These are phyloP conservation scores for Leucoraja ocellata DNA, from an alignment of 2,797 vertebrate species.

Conservation along the genomic window DNA sequence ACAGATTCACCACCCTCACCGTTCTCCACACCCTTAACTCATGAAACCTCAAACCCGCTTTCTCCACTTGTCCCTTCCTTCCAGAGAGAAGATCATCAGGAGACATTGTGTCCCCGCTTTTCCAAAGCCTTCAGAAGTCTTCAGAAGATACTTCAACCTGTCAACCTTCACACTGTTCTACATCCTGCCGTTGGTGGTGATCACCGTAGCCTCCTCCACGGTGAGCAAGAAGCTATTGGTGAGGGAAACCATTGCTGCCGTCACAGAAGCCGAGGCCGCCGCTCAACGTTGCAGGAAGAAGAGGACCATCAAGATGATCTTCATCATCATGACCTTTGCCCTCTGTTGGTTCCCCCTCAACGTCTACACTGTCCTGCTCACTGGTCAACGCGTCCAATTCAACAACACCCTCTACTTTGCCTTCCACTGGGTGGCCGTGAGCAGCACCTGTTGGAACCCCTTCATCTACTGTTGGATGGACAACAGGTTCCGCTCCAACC, in stretches of 20 bases:
- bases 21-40: no score
- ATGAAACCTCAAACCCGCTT: not conserved
- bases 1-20: no score
- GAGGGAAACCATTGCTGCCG: conserved; percentile 42
- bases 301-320: conserved; percentile 53
- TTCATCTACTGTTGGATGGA: no score
- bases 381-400: no score
- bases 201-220: conserved; percentile 42
- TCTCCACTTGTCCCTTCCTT: not conserved
- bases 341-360: conserved; percentile 60
- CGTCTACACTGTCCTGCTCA: conserved; percentile 60
- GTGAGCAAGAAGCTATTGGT: conserved; percentile 54
- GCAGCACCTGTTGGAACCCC: no score
- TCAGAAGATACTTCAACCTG: conserved; percentile 53
- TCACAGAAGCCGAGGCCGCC: conserved; percentile 46
- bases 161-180: conserved; percentile 52
- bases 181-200: conserved; percentile 50
- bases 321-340: conserved; percentile 50
- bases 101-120: conserved; percentile 45
- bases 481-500: no score
- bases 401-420: no score
- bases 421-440: no score
- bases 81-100: conserved; percentile 42
- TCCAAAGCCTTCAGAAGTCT: conserved; percentile 42
- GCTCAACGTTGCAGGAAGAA: conserved; percentile 50